Evolutionary conservation across 2,797 vertebrate species (phyloP).

Genomic region (Notolabrus celidotus): DNA sequence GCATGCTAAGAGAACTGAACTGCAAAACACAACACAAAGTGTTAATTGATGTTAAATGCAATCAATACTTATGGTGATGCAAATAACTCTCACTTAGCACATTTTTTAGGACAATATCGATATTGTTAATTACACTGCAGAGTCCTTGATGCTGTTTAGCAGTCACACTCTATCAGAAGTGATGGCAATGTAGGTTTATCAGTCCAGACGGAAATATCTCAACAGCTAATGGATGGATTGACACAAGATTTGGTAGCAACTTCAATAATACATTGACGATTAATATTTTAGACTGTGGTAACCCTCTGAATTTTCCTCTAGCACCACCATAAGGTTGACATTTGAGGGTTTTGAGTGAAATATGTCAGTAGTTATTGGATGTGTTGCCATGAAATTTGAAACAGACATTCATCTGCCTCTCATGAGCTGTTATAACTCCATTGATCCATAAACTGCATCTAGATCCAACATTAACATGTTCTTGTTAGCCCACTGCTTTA

Average conservation of each 20-base stretch:
- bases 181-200: too few relatives aligned
- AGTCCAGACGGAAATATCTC: conserved; percentile 3
- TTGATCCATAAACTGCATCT: neutral
- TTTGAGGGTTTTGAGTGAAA: neutral
- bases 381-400: neutral
- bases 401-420: neutral
- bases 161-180: too few relatives aligned
- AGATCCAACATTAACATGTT: too few relatives aligned
- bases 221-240: neutral
- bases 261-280: neutral
- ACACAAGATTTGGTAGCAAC: neutral
- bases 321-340: accelerated
- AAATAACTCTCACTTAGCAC: conserved; percentile 38
- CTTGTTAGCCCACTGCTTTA: neutral
- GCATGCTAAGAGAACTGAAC: conserved; percentile 34
- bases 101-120: conserved; percentile 30
- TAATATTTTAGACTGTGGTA: too few relatives aligned
- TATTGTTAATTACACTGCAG: conserved; percentile 21
- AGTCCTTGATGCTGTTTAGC: neutral
- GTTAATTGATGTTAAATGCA: conserved; percentile 61
- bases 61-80: conserved; percentile 38
- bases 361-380: accelerated
- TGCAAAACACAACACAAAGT: conserved; percentile 42
- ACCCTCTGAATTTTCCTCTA: neutral
- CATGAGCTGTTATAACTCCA: too few relatives aligned